These are phyloP conservation scores for Myanophis thanlyinensis DNA, from an alignment of 2,113 vertebrate genomes.

Conservation along the genomic window DNA sequence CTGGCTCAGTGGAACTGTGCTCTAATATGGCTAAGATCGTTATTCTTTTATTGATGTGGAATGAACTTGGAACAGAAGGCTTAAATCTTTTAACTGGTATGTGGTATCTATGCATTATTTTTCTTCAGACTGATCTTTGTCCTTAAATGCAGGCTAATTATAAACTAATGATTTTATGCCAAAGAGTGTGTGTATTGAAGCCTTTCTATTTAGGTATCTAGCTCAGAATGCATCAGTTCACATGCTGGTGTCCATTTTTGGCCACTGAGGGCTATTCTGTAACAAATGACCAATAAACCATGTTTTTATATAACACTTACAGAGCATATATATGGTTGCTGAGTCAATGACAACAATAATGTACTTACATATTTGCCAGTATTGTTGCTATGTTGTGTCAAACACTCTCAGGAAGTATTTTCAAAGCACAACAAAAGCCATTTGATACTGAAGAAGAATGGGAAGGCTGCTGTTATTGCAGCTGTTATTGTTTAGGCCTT, in stretches of 20 bases:
- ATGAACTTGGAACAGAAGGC: background rate
- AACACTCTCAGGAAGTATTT: background rate
- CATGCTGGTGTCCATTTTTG: background rate
- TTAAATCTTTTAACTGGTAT: background rate
- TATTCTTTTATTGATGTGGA: background rate
- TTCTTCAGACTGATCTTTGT: background rate
- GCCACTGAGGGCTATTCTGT: background rate
- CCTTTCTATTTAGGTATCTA: background rate
- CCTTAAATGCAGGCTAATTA: background rate
- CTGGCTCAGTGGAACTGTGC: background rate
- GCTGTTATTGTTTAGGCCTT: background rate
- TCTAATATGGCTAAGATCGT: background rate
- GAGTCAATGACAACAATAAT: background rate
- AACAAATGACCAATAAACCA: background rate
- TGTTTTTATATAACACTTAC: background rate
- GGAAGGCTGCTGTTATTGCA: background rate
- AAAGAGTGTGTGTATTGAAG: background rate
- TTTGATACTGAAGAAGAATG: background rate
- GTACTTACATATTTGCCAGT: background rate
- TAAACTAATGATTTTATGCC: background rate
- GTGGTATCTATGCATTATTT: background rate
- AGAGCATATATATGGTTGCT: background rate
- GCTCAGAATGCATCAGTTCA: background rate
- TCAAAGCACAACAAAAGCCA: background rate
- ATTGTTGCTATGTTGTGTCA: background rate